phyloP scores from a whole-genome alignment of 2,888 invertebrate genomes.

The Hyles lineata region DNA sequence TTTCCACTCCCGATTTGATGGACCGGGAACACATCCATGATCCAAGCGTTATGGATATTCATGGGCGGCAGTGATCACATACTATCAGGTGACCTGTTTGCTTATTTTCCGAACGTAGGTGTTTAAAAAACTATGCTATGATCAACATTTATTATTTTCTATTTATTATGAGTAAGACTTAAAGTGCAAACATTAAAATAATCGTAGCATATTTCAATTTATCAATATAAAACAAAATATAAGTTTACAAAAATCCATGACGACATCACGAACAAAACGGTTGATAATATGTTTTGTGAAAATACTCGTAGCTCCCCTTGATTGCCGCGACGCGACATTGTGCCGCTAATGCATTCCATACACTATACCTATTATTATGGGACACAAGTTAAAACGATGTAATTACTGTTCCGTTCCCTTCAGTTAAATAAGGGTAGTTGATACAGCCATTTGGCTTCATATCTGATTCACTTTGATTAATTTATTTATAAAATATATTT shows the following conservation, averaged over 20 bases:
- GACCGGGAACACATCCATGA: too few relatives aligned
- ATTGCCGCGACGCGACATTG: constrained; percentile 55
- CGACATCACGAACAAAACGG: not conserved
- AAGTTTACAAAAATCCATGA: not conserved
- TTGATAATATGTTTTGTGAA: constrained; percentile 48
- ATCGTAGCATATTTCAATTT: not conserved
- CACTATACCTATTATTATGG: constrained; percentile 71
- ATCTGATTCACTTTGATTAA: constrained; percentile 7
- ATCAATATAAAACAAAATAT: not conserved
- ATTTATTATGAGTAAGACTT: too few relatives aligned
- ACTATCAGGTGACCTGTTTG: too few relatives aligned
- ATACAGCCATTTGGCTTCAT: constrained; percentile 55
- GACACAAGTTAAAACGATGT: constrained; percentile 74
- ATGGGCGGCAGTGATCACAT: too few relatives aligned
- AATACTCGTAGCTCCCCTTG: constrained; percentile 43
- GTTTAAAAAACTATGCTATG: too few relatives aligned
- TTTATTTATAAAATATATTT: not conserved
- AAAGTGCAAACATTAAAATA: too few relatives aligned
- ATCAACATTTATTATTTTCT: too few relatives aligned
- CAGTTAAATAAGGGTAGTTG: constrained; percentile 63
- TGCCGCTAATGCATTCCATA: constrained; percentile 74
- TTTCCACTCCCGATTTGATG: too few relatives aligned
- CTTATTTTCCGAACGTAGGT: too few relatives aligned
- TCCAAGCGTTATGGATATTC: too few relatives aligned
- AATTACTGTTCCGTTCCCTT: constrained; percentile 76